phyloP scores from a whole-genome alignment of 92 coral and sea anemone genomes.

The Phymanthus crucifer region DNA sequence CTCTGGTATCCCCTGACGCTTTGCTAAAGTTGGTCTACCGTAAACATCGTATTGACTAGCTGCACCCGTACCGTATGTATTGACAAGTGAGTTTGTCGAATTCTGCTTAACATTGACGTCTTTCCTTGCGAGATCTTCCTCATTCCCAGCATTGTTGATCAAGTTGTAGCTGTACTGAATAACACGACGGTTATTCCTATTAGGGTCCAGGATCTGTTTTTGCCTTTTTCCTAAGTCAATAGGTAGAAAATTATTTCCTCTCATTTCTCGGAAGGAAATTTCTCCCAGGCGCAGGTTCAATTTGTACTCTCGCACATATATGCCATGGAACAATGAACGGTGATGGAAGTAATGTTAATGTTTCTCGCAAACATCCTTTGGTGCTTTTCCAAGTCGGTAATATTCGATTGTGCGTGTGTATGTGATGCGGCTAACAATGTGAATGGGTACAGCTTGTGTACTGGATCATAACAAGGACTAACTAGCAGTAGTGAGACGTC shows the following conservation, averaged over 20 bases:
- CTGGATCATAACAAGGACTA: neutral
- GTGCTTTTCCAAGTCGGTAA: no score
- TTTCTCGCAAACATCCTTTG: no score
- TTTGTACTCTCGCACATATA: no score
- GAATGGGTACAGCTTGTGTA: neutral
- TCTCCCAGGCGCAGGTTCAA: no score
- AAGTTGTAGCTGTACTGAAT: slow-evolving; percentile 76
- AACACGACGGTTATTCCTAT: slow-evolving; percentile 36
- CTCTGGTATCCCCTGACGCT: neutral
- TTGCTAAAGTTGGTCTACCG: neutral
- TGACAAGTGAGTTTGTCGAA: neutral
- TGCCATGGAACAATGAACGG: no score
- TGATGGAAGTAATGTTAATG: no score
- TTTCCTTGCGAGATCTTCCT: slow-evolving; percentile 3
- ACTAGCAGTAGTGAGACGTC: neutral
- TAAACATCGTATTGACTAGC: neutral
- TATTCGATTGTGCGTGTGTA: no score
- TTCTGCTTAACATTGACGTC: neutral
- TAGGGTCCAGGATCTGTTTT: neutral
- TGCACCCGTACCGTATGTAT: neutral
- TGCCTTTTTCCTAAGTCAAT: slow-evolving; percentile 35
- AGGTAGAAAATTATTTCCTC: slow-evolving; percentile 18
- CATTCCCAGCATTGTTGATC: slow-evolving; percentile 5
- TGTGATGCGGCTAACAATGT: neutral
- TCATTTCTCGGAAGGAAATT: slow-evolving; percentile 15